Conservation (phyloP, 92 coral and sea anemone species). For the Zoanthus solanderi region DNA sequence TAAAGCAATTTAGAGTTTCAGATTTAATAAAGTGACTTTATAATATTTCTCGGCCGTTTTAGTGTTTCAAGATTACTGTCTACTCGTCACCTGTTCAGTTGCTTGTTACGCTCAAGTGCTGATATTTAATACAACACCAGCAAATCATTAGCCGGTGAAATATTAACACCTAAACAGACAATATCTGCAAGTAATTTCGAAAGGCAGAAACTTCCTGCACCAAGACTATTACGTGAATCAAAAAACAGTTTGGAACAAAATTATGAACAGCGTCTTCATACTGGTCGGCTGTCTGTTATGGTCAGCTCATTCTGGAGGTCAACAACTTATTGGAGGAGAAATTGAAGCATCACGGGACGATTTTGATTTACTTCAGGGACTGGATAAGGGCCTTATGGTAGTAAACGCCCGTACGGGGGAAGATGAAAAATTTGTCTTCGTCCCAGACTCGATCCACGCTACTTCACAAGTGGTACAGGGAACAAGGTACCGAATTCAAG, state of each 20-base stretch:
- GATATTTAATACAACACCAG: slow-evolving; percentile 25
- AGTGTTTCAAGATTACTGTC: not conserved
- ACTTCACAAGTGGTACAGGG: slow-evolving; percentile 56
- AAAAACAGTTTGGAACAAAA: not conserved
- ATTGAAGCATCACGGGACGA: slow-evolving; percentile 23
- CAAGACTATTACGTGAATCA: not conserved
- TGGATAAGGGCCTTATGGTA: slow-evolving; percentile 29
- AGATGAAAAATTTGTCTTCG: slow-evolving; percentile 22
- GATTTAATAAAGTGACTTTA: not conserved
- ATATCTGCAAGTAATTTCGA: slow-evolving; percentile 7
- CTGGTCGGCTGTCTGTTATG: slow-evolving; percentile 1
- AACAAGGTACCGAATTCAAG: slow-evolving; percentile 26
- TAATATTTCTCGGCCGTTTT: not conserved
- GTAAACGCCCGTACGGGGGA: slow-evolving; percentile 11
- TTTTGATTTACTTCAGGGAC: slow-evolving; percentile 14
- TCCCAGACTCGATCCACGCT: slow-evolving; percentile 27
- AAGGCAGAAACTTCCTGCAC: not conserved
- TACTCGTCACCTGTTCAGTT: not conserved
- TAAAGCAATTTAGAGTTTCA: not conserved
- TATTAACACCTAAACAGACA: slow-evolving; percentile 21
- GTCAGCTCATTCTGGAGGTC: not conserved
- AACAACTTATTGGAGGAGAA: slow-evolving; percentile 4
- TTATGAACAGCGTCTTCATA: not conserved
- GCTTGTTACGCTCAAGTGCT: not conserved
- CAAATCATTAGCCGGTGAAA: slow-evolving; percentile 9